phyloP scores from a whole-genome alignment of 2,888 invertebrate species.

The Drosophila pseudotalamancana region DNA sequence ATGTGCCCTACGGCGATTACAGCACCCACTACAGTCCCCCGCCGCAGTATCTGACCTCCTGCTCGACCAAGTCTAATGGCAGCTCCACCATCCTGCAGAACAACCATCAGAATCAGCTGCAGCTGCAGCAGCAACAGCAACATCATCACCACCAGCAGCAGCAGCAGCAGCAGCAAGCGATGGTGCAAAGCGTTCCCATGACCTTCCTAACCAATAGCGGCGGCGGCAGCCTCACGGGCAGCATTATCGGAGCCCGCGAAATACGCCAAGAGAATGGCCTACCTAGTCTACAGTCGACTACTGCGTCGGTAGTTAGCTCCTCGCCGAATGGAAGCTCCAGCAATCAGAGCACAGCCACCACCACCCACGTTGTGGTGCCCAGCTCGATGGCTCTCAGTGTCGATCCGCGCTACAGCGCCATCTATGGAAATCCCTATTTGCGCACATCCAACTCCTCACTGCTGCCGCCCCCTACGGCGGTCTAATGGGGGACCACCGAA shows the following conservation, averaged over 20 bases:
- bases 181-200: constrained; percentile 80
- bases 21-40: constrained; percentile 95
- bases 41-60: constrained; percentile 84
- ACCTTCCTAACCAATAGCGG: constrained; percentile 81
- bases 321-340: constrained; percentile 84
- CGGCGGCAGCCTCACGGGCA: constrained; percentile 83
- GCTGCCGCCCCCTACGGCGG: constrained; percentile 87
- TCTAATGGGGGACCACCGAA: constrained; percentile 63
- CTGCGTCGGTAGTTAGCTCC: constrained; percentile 84
- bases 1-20: constrained; percentile 92
- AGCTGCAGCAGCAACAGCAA: constrained; percentile 79
- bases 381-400: constrained; percentile 84
- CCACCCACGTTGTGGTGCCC: constrained; percentile 81
- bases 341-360: constrained; percentile 83
- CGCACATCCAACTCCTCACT: constrained; percentile 87
- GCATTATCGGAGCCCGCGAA: constrained; percentile 83
- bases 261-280: constrained; percentile 84
- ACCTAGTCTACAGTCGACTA: constrained; percentile 83
- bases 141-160: constrained; percentile 74
- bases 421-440: constrained; percentile 95
- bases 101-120: constrained; percentile 81
- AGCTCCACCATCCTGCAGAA: constrained; percentile 82
- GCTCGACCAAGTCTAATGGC: constrained; percentile 83
- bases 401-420: constrained; percentile 94
- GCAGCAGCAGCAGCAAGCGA: constrained; percentile 61